phyloP scores from a whole-genome alignment of 37 sponge, comb jelly and placozoan genomes.

The Lycopodina hypogea region DNA sequence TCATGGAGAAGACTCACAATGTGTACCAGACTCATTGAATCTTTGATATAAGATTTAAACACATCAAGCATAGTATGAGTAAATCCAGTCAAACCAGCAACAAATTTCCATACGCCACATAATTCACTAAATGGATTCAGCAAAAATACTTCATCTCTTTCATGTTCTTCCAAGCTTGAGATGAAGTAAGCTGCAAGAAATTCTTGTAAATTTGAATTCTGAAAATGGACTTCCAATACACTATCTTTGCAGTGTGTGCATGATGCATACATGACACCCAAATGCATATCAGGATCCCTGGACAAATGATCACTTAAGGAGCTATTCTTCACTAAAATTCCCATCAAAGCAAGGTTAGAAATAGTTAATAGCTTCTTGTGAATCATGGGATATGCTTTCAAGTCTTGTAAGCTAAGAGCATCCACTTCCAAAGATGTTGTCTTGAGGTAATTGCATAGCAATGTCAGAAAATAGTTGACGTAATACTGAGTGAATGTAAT shows the following conservation, averaged over 20 bases:
- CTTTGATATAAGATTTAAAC: neutral
- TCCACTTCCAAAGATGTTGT: neutral
- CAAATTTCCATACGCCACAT: neutral
- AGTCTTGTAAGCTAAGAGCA: neutral
- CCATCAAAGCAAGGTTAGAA: neutral
- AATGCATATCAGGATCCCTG: neutral
- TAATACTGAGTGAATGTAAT: neutral
- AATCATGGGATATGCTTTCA: neutral
- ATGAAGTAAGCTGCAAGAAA: neutral
- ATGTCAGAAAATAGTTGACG: neutral
- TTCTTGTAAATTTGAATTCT: neutral
- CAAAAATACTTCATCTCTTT: neutral
- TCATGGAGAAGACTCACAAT: neutral
- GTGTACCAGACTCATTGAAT: neutral
- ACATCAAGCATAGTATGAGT: neutral
- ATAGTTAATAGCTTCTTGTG: neutral
- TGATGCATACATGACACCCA: slow-evolving; percentile 1
- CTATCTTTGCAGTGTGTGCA: slow-evolving; percentile 9
- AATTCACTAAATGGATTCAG: neutral
- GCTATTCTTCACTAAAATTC: neutral
- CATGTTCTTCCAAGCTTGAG: neutral
- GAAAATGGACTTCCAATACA: neutral
- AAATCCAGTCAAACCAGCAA: neutral
- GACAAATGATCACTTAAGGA: neutral
- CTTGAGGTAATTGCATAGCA: neutral